phyloP scores from a whole-genome alignment of 2,888 invertebrate species.

The Drosophila cracens region DNA sequence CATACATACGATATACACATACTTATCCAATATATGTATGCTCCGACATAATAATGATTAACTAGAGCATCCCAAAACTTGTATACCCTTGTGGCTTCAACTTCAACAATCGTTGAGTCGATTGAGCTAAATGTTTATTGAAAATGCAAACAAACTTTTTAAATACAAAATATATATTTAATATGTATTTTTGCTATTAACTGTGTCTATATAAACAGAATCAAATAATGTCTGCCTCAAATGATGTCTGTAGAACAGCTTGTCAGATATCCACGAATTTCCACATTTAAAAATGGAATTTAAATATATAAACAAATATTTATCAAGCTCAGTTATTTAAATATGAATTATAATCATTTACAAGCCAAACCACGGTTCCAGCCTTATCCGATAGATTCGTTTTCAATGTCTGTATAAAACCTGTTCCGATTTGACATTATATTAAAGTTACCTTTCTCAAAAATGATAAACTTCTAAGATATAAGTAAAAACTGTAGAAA shows the following conservation, averaged over 20 bases:
- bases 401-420: no score
- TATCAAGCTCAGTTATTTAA: neutral
- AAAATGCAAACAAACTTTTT: neutral
- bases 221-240: neutral
- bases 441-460: neutral
- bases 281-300: neutral
- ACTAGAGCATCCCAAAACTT: neutral
- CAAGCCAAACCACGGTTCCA: neutral
- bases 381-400: no score
- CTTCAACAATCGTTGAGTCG: neutral
- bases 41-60: neutral
- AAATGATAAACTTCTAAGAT: no score
- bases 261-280: no score
- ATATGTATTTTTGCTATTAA: neutral
- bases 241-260: no score
- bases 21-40: neutral
- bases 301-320: neutral
- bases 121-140: neutral
- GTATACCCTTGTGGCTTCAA: conserved; percentile 9
- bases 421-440: neutral
- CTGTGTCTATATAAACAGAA: neutral
- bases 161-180: neutral
- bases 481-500: neutral
- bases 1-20: conserved; percentile 33
- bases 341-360: neutral